These are phyloP conservation scores for Ceyx cyanopectus DNA, from an alignment of 2,113 vertebrate genomes.

Conservation along the genomic window DNA sequence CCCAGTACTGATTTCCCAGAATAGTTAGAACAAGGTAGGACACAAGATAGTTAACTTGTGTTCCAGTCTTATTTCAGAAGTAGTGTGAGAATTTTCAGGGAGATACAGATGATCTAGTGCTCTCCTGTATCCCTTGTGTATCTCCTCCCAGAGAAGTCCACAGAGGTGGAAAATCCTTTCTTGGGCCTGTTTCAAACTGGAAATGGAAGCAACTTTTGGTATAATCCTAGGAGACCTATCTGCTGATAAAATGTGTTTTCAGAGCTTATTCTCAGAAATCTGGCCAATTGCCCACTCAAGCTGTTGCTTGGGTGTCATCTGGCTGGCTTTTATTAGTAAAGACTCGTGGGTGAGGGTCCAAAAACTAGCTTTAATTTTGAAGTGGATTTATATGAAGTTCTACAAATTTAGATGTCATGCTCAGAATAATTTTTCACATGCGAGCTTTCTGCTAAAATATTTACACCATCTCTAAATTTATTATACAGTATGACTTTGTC, in stretches of 20 bases:
- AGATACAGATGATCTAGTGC: not conserved
- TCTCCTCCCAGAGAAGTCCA: not conserved
- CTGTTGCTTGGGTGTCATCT: not conserved
- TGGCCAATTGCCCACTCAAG: not conserved
- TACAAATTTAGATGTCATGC: not conserved
- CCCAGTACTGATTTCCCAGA: not conserved
- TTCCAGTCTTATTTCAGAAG: not conserved
- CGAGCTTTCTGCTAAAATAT: constrained; percentile 21
- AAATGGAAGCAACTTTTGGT: not conserved
- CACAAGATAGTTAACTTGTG: not conserved
- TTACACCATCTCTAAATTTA: constrained; percentile 8
- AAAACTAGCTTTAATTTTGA: not conserved
- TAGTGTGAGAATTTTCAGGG: not conserved
- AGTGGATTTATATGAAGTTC: not conserved
- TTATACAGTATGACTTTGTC: not conserved
- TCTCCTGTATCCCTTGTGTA: accelerated
- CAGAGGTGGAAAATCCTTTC: not conserved
- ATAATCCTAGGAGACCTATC: not conserved
- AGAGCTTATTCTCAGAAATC: not conserved
- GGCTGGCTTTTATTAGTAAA: constrained; percentile 3
- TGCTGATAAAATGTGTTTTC: not conserved
- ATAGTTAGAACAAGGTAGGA: not conserved
- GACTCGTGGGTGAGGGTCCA: not conserved
- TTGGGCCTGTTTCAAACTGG: not conserved
- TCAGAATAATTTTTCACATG: not conserved